Conservation (phyloP, 2,888 invertebrate genomes). For the Rhagonycha fulva region DNA sequence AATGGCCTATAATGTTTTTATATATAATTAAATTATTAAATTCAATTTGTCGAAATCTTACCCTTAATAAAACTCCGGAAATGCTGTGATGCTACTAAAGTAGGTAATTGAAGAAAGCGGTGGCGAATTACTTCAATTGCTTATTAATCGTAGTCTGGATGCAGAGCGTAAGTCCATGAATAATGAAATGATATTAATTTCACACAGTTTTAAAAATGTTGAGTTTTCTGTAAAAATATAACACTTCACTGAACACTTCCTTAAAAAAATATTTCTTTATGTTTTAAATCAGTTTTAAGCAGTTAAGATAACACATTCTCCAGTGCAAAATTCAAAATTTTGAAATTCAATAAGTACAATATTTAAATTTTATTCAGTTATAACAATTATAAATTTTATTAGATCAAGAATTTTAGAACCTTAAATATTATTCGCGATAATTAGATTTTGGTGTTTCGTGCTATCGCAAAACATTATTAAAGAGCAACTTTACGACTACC, state of each 20-base stretch:
- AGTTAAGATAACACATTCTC: not conserved
- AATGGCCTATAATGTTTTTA: not conserved
- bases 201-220: not conserved
- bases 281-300: not conserved
- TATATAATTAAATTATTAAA: slow-evolving; percentile 18
- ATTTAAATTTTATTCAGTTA: not conserved
- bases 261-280: not conserved
- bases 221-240: not conserved
- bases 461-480: not conserved
- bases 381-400: not conserved
- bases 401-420: not conserved
- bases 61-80: slow-evolving; percentile 37
- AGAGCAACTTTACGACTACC: slow-evolving; percentile 14
- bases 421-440: not conserved
- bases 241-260: not conserved
- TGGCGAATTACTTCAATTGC: slow-evolving; percentile 29
- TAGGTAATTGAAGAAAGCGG: slow-evolving; percentile 35
- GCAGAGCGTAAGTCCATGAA: not conserved
- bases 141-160: slow-evolving; percentile 16
- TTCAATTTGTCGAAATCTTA: slow-evolving; percentile 32
- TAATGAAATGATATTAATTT: not conserved
- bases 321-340: not conserved
- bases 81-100: slow-evolving; percentile 38
- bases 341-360: not conserved
- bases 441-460: not conserved